These are phyloP conservation scores for Emys orbicularis DNA, from an alignment of 2,797 vertebrate genomes.

Conservation along the genomic window DNA sequence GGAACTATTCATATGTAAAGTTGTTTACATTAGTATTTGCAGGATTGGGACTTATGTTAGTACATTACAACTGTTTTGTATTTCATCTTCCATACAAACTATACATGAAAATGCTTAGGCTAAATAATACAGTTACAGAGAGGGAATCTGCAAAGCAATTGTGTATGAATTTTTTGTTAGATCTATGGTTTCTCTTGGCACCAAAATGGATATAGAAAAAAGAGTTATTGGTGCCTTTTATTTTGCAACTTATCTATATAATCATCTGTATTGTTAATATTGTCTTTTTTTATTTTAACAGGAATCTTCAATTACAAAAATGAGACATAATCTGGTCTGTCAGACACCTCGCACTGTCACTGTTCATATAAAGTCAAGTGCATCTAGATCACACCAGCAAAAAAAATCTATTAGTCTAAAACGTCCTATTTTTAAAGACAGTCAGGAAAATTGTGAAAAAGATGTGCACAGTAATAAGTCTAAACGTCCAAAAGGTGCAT, in stretches of 20 bases:
- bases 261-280: conserved; percentile 44
- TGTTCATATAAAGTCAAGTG: conserved; percentile 81
- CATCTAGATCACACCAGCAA: conserved; percentile 79
- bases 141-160: background rate
- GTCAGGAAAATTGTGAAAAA: conserved; percentile 70
- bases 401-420: conserved; percentile 82
- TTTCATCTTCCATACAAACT: background rate
- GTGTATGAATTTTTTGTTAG: background rate
- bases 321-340: conserved; percentile 83
- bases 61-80: background rate
- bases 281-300: conserved; percentile 74
- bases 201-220: background rate
- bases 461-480: conserved; percentile 62
- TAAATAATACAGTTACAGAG: background rate
- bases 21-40: background rate
- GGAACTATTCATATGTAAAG: background rate
- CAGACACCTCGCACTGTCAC: conserved; percentile 85
- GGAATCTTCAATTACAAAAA: conserved; percentile 74
- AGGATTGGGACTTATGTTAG: background rate
- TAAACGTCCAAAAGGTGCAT: conserved; percentile 75
- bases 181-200: background rate
- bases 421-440: conserved; percentile 77
- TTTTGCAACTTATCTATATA: background rate
- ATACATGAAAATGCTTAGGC: background rate
- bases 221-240: background rate